phyloP scores from a whole-genome alignment of 2,113 vertebrate genomes.

The Pipra filicauda region DNA sequence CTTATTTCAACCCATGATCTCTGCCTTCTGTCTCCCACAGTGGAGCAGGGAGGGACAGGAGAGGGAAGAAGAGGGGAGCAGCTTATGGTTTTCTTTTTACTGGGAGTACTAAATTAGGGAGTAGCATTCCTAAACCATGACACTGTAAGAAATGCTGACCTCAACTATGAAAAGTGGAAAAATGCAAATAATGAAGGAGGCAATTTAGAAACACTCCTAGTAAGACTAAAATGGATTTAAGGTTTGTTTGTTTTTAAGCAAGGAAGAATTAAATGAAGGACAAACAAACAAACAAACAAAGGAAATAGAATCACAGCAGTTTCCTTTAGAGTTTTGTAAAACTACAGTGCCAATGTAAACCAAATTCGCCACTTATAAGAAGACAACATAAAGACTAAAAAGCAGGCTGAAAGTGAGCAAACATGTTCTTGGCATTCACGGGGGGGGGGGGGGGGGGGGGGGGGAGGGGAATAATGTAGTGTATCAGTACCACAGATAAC shows the following conservation, averaged over 20 bases:
- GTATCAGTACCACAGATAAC: background rate
- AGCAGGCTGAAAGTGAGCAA: background rate
- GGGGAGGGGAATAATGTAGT: background rate
- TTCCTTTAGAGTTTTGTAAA: background rate
- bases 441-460: too few relatives aligned
- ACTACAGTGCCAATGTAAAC: background rate
- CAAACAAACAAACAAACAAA: background rate
- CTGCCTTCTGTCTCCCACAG: background rate
- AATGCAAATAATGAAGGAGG: background rate
- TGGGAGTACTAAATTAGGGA: background rate
- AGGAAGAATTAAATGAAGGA: background rate
- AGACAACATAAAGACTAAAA: background rate
- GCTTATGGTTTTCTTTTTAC: background rate
- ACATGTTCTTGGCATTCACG: background rate
- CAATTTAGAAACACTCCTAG: background rate
- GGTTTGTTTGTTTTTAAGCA: background rate
- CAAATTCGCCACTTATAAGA: background rate
- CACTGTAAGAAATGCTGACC: background rate
- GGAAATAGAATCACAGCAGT: background rate
- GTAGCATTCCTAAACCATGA: background rate
- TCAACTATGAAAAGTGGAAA: background rate
- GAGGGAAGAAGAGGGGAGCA: background rate
- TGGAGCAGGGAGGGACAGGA: background rate
- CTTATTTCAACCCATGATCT: background rate
- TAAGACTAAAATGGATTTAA: background rate